phyloP scores from a whole-genome alignment of 2,888 invertebrate species.

The Epinotia demarniana region DNA sequence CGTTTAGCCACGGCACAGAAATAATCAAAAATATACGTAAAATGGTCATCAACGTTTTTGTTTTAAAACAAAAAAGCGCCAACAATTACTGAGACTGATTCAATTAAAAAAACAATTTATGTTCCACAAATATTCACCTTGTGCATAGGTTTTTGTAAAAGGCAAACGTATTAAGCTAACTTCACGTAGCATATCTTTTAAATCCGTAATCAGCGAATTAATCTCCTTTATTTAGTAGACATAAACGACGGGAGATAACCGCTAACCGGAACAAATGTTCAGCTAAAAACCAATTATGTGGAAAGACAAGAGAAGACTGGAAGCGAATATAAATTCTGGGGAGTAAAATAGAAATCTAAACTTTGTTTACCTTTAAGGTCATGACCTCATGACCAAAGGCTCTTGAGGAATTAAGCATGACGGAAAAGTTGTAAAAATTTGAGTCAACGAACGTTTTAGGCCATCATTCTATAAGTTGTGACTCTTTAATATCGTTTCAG shows the following conservation, averaged over 20 bases:
- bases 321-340: slow-evolving; percentile 1
- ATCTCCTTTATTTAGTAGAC: slow-evolving; percentile 15
- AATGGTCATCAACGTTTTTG: too few relatives aligned
- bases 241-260: slow-evolving; percentile 18
- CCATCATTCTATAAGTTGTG: too few relatives aligned
- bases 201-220: background rate
- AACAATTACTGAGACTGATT: too few relatives aligned
- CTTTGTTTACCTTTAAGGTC: background rate
- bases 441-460: too few relatives aligned
- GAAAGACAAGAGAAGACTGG: slow-evolving; percentile 32
- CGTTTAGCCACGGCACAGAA: too few relatives aligned
- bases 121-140: background rate
- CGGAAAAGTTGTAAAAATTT: too few relatives aligned
- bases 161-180: background rate
- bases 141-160: background rate
- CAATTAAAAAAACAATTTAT: background rate
- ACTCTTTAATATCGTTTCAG: too few relatives aligned
- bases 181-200: background rate
- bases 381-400: too few relatives aligned
- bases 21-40: too few relatives aligned
- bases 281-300: slow-evolving; percentile 38
- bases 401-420: too few relatives aligned
- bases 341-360: background rate
- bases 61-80: too few relatives aligned
- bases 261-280: slow-evolving; percentile 29